phyloP scores from a whole-genome alignment of 2,888 invertebrate species.

The Tyria jacobaeae region DNA sequence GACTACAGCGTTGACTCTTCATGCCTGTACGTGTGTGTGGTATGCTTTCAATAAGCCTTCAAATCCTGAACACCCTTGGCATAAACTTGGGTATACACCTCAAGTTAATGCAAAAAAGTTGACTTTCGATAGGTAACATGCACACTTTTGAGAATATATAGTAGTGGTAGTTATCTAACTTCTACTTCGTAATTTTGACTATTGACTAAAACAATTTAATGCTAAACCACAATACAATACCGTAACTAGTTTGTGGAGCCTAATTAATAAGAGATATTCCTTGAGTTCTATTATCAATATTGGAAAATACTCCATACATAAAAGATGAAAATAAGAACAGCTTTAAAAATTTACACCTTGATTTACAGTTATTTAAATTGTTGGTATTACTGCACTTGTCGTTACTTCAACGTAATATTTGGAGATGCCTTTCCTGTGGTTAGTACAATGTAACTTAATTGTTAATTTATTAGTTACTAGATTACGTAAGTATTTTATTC shows the following conservation, averaged over 20 bases:
- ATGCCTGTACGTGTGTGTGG: slow-evolving; percentile 72
- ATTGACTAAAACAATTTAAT: too few species aligned
- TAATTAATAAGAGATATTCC: too few species aligned
- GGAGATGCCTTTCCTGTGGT: slow-evolving; percentile 78
- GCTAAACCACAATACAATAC: too few species aligned
- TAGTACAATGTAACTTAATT: slow-evolving; percentile 33
- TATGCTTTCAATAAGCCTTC: slow-evolving; percentile 51
- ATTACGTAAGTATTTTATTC: too few species aligned
- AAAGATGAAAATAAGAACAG: not conserved
- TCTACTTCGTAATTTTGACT: too few species aligned
- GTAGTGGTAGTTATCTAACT: too few species aligned
- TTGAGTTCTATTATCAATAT: too few species aligned
- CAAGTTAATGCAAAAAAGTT: slow-evolving; percentile 62
- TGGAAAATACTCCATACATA: slow-evolving; percentile 13
- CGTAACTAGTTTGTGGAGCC: too few species aligned
- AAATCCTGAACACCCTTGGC: slow-evolving; percentile 41
- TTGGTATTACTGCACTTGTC: slow-evolving; percentile 76
- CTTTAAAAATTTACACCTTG: not conserved
- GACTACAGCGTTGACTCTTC: slow-evolving; percentile 58
- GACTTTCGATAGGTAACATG: slow-evolving; percentile 62
- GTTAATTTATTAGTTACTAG: not conserved
- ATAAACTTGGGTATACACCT: slow-evolving; percentile 60
- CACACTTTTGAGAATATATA: too few species aligned
- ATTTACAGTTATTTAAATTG: slow-evolving; percentile 69
- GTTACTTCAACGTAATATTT: slow-evolving; percentile 74